phyloP scores from a whole-genome alignment of 2,888 invertebrate species.

The Megalurothrips usitatus region DNA sequence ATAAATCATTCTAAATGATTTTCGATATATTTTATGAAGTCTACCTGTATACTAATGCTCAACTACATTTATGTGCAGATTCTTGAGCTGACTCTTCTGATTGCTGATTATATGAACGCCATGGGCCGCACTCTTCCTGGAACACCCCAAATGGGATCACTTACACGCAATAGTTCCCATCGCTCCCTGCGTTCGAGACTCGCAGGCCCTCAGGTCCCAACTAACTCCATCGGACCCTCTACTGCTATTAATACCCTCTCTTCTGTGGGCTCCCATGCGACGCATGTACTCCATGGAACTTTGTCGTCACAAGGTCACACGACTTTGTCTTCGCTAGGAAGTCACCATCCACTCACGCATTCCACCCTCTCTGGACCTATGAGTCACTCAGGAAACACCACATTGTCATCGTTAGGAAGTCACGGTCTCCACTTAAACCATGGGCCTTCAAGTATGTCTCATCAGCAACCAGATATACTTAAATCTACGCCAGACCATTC shows the following conservation, averaged over 20 bases:
- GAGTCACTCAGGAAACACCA: conserved; percentile 6
- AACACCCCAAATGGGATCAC: conserved; percentile 73
- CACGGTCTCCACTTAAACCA: conserved; percentile 36
- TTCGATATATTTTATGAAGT: no score
- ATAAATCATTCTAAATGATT: no score
- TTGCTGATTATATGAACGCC: conserved; percentile 93
- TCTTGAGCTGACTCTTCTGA: conserved; percentile 81
- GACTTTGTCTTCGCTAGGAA: neutral
- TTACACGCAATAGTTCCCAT: conserved; percentile 65
- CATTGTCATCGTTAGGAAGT: neutral
- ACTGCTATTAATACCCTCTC: conserved; percentile 41
- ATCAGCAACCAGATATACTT: conserved; percentile 73
- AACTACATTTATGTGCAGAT: conserved; percentile 54
- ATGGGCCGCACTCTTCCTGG: conserved; percentile 62
- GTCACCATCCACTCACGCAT: neutral
- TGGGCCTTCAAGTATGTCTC: conserved; percentile 43
- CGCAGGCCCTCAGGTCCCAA: conserved; percentile 42
- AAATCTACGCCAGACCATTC: conserved; percentile 84
- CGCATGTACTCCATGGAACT: conserved; percentile 27
- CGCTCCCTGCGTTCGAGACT: conserved; percentile 51
- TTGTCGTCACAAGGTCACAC: conserved; percentile 4
- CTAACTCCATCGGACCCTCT: conserved; percentile 41
- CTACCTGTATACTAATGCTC: neutral
- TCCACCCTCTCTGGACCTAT: neutral
- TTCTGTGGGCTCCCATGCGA: conserved; percentile 21